Evolutionary conservation across 2,113 vertebrate species (phyloP).

Genomic region (Oreochromis tanganicae): DNA sequence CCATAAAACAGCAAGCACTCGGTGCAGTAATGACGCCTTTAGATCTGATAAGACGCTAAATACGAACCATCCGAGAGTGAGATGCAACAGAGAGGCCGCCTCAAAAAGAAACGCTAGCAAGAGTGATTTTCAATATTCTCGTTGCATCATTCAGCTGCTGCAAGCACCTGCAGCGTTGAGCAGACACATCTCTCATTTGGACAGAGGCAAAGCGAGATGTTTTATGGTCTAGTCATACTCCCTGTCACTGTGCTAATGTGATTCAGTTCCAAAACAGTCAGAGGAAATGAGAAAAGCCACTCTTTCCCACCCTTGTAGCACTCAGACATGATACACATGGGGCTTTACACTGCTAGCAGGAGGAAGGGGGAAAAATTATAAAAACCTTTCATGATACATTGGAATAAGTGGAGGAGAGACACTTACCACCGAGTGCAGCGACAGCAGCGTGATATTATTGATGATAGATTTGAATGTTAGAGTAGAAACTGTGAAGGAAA

Average conservation of each 20-base stretch:
- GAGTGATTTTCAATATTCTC: conserved; percentile 56
- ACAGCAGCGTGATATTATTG: conserved; percentile 30
- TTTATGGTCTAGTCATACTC: conserved; percentile 56
- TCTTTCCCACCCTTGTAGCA: conserved; percentile 52
- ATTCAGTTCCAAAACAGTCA: conserved; percentile 65
- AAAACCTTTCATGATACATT: conserved; percentile 53
- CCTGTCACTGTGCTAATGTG: conserved; percentile 65
- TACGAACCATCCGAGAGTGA: not conserved
- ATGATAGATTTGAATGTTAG: conserved; percentile 56
- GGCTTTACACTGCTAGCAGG: conserved; percentile 43
- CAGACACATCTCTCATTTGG: conserved; percentile 64
- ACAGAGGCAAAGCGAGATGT: conserved; percentile 58
- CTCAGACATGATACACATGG: conserved; percentile 53
- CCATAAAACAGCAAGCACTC: not conserved
- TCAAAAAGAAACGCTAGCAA: conserved; percentile 14
- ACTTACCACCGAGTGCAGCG: conserved; percentile 20
- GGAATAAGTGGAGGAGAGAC: conserved; percentile 45
- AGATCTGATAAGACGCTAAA: conserved; percentile 25
- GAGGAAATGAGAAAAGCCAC: conserved; percentile 62
- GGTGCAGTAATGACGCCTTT: not conserved
- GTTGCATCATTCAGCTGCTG: conserved; percentile 54
- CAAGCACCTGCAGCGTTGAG: conserved; percentile 57
- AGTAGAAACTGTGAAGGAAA: conserved; percentile 30
- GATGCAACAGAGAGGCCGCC: not conserved
- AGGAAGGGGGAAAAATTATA: not conserved